A percentile compares a stretch with the other conserved stretches of the same genome.
Evolutionary conservation across 2,797 vertebrate genomes (phyloP).

Genomic region (Pangasius larnaudii): DNA sequence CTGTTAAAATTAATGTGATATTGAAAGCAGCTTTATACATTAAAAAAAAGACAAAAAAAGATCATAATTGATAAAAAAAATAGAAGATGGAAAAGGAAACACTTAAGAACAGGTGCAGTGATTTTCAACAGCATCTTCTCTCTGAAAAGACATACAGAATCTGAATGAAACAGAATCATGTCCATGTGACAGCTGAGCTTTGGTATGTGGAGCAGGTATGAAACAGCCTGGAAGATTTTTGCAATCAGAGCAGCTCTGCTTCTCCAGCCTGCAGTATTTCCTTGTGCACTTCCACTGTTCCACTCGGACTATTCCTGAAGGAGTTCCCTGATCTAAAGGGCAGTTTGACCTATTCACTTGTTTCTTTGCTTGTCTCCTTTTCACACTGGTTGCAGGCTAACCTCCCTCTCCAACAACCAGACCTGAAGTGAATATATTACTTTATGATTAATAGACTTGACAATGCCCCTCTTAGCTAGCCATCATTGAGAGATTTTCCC

Average conservation of each 20-base stretch:
- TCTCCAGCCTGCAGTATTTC: constrained; percentile 48
- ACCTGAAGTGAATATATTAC: constrained; percentile 67
- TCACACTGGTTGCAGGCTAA: constrained; percentile 54
- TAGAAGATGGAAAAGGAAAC: neutral
- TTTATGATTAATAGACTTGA: constrained; percentile 80
- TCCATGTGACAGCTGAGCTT: constrained; percentile 18
- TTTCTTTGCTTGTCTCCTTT: constrained; percentile 62
- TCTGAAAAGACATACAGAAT: neutral
- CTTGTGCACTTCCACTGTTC: constrained; percentile 62
- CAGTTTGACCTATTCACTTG: constrained; percentile 70
- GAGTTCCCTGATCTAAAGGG: constrained; percentile 67
- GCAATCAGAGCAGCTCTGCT: constrained; percentile 43
- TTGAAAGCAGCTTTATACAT: neutral
- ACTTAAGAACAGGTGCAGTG: neutral
- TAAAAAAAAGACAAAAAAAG: neutral
- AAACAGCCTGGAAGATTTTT: constrained; percentile 39
- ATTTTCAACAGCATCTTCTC: constrained; percentile 1
- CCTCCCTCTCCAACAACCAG: constrained; percentile 68
- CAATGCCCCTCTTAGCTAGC: constrained; percentile 71
- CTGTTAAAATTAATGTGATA: neutral
- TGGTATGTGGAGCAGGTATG: constrained; percentile 32
- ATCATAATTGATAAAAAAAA: neutral
- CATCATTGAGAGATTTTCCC: constrained; percentile 67
- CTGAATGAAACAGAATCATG: neutral
- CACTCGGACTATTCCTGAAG: constrained; percentile 65